Evolutionary conservation across 1,140 invertebrate genomes (phyloP), one percentile per base, ranked within the genome.

Genomic region (Eumaeus atala): DNA sequence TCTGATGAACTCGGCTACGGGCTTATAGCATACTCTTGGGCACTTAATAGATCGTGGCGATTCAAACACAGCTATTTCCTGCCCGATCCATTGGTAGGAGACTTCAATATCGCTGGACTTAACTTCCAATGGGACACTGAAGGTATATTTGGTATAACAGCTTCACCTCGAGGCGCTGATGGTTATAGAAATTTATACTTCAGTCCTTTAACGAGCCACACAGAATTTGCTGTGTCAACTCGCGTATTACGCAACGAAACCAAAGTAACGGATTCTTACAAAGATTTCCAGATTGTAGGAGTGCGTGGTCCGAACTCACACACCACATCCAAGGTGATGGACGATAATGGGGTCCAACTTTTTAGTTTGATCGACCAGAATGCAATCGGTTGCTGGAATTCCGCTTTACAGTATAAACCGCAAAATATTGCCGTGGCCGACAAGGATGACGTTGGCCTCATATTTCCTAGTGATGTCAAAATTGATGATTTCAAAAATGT

Each of bases 111-210:
- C 38, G 92, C 90, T 6, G 93, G 93, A 2, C 73, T 95, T 1
- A 95, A 95, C 70, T 95, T 95, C 88, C 93, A 95, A 77, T 95
- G 94, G 94, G 90, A 89, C 6, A 90, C 91, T 47, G 94, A 95
- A 79, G 94, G 94, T 6, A 93, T 95, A 44, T 95, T 95, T 59
- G 94, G 94, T 0, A 92, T 95, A 79, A 90, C 91, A 0, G 70
- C 95, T 3, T 91, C 93, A 0, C 91, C 93, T 0, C 74, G 90
- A 9, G 87, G 90, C 1, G 58, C 77, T 12, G 91, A 93, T 62
- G 93, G 93, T 35, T 93, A 87, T 63, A 90, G 92, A 56, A 92
- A 91, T 0, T 74, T 95, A 8, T 94, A 92, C 72, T 95, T 95
- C 82, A 93, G 92, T 69, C 93, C 94, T 1, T 70, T 95, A 33